Evolutionary conservation across 2,888 invertebrate species (phyloP).

Genomic region (Cremastobaeus sp.): DNA sequence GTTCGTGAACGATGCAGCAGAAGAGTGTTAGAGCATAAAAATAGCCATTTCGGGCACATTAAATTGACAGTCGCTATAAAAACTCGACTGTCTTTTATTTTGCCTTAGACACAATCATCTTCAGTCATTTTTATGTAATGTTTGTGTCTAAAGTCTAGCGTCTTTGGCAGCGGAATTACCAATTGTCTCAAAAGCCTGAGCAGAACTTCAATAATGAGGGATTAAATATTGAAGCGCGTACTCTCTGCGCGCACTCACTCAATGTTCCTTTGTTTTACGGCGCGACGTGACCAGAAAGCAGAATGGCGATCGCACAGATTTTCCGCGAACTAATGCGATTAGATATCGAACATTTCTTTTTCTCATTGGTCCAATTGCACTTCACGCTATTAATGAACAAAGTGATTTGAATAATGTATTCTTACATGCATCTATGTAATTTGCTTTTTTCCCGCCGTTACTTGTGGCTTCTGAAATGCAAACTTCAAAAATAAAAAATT

Average conservation of each 20-base stretch:
- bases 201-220: conserved; percentile 75
- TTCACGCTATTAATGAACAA: conserved; percentile 39
- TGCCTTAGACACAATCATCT: conserved; percentile 20
- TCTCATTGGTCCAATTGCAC: conserved; percentile 35
- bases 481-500: too few relatives aligned
- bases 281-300: conserved; percentile 77
- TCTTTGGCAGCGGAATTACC: conserved; percentile 74
- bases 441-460: too few relatives aligned
- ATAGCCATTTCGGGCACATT: too few relatives aligned
- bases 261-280: conserved; percentile 77
- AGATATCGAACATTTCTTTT: conserved; percentile 62
- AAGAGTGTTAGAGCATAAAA: too few relatives aligned
- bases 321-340: conserved; percentile 70
- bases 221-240: conserved; percentile 77
- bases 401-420: too few relatives aligned
- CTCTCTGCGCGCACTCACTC: conserved; percentile 67
- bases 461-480: too few relatives aligned
- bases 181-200: conserved; percentile 77
- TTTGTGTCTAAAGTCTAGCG: conserved; percentile 59
- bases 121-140: conserved; percentile 28
- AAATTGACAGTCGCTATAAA: neutral
- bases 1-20: too few relatives aligned
- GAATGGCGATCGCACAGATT: conserved; percentile 69
- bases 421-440: too few relatives aligned
- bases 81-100: neutral